These are phyloP conservation scores for Lynx canadensis DNA, from an alignment of 2,113 vertebrate species.

Conservation along the genomic window DNA sequence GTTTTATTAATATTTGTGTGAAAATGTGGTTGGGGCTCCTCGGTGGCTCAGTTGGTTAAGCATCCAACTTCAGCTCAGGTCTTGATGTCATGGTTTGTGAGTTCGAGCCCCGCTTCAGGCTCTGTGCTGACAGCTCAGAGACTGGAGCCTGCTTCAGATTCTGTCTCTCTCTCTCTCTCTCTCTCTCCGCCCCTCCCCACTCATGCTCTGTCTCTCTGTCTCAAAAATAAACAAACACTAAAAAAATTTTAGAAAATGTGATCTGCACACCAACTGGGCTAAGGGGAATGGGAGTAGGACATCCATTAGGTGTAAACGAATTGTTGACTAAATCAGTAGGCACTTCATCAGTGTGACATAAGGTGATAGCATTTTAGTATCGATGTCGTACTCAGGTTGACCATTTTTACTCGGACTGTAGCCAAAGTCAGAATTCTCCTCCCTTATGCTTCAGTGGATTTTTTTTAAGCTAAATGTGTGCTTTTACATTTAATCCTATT, in stretches of 20 bases:
- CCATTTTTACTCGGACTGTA: not conserved
- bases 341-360: not conserved
- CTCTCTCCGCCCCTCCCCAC: not conserved
- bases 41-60: too few species aligned
- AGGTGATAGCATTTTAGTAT: not conserved
- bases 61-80: too few species aligned
- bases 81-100: too few species aligned
- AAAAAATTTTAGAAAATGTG: not conserved
- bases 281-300: not conserved
- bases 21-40: not conserved
- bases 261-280: not conserved
- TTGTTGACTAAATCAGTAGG: not conserved
- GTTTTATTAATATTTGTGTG: not conserved
- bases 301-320: not conserved
- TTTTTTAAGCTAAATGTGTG: not conserved
- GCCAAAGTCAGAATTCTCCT: not conserved
- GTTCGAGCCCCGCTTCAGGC: too few species aligned
- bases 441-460: not conserved
- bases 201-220: too few species aligned
- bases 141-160: too few species aligned
- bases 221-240: too few species aligned
- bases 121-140: too few species aligned
- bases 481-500: conserved; percentile 11
- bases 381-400: not conserved
- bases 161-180: too few species aligned